Conservation (phyloP, 2,797 vertebrate genomes). For the Perodicticus potto region DNA sequence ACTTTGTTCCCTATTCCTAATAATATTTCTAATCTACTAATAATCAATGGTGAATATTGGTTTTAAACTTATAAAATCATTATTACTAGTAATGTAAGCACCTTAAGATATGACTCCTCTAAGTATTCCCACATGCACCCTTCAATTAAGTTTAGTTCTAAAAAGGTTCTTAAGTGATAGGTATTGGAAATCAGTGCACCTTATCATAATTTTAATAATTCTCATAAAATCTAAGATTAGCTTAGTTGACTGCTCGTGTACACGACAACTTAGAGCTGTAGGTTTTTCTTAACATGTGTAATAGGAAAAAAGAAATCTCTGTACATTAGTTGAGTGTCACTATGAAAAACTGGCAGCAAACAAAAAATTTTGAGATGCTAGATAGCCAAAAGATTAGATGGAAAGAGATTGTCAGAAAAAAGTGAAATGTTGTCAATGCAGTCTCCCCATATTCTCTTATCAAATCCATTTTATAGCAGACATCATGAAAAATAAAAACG, state of each 20-base stretch:
- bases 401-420: not conserved
- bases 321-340: not conserved
- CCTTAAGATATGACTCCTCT: too few species aligned
- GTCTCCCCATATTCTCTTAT: not conserved
- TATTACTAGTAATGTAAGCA: too few species aligned
- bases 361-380: not conserved
- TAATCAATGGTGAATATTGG: too few species aligned
- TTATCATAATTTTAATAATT: not conserved
- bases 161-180: not conserved
- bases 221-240: not conserved
- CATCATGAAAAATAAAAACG: not conserved
- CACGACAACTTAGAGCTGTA: not conserved
- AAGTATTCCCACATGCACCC: too few species aligned
- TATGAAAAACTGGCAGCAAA: not conserved
- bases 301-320: not conserved
- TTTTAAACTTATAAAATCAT: too few species aligned
- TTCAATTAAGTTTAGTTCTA: not conserved
- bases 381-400: not conserved
- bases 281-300: not conserved
- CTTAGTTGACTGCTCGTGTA: not conserved
- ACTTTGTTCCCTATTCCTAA: too few species aligned
- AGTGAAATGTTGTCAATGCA: not conserved
- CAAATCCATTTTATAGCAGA: constrained; percentile 23
- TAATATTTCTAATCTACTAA: too few species aligned
- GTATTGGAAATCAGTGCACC: not conserved